phyloP scores from a whole-genome alignment of 2,113 vertebrate species.

The Menidia beryllina region DNA sequence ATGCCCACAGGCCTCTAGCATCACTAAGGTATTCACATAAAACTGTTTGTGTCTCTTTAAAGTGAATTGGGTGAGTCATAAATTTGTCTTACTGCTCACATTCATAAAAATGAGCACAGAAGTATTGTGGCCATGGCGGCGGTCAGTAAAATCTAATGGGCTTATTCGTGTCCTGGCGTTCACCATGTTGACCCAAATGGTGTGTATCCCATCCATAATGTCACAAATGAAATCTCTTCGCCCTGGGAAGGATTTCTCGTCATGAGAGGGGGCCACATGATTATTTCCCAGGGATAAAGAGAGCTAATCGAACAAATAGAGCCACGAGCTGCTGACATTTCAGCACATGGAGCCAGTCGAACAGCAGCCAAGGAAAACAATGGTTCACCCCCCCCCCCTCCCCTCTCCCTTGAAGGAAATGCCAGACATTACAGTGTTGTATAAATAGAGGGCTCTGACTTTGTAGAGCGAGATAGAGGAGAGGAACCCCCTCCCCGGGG shows the following conservation, averaged over 20 bases:
- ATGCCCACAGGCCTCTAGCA: too few relatives aligned
- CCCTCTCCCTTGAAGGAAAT: slow-evolving; percentile 78
- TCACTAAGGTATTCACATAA: too few relatives aligned
- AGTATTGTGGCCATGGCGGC: slow-evolving; percentile 23
- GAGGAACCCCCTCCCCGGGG: slow-evolving; percentile 74
- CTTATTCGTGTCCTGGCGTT: neutral
- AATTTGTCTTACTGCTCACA: neutral
- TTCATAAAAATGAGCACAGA: neutral
- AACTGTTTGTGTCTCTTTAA: too few relatives aligned
- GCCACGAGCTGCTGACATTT: slow-evolving; percentile 69
- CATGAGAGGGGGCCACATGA: slow-evolving; percentile 16
- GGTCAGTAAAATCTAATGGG: slow-evolving; percentile 19
- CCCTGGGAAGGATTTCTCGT: slow-evolving; percentile 2
- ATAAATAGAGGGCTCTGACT: slow-evolving; percentile 81
- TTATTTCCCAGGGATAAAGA: slow-evolving; percentile 42
- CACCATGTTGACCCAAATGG: slow-evolving; percentile 4
- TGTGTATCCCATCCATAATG: slow-evolving; percentile 16
- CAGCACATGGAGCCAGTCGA: slow-evolving; percentile 52
- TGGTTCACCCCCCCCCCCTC: slow-evolving; percentile 55
- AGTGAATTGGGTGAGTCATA: neutral
- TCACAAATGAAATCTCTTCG: neutral
- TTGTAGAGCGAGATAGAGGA: slow-evolving; percentile 69
- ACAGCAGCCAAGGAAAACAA: slow-evolving; percentile 80
- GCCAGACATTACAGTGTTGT: slow-evolving; percentile 79
- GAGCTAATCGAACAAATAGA: slow-evolving; percentile 50